Percentiles rank a stretch among this genome's conserved stretches.
These are phyloP conservation scores for Rhyacophila evoluta DNA, from an alignment of 2,888 invertebrate species.

Conservation along the genomic window DNA sequence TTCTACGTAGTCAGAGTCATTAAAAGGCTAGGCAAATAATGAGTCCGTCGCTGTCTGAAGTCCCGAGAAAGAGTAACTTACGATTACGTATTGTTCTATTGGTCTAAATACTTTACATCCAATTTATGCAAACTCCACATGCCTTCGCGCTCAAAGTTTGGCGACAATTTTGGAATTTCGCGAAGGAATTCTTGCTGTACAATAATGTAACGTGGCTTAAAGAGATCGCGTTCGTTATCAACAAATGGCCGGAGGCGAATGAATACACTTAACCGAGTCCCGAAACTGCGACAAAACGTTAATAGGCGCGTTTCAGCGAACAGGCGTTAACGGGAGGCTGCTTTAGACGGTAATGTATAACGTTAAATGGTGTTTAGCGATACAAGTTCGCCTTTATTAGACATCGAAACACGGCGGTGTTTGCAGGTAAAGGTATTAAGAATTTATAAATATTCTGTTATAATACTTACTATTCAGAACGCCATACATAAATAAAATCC, in stretches of 20 bases:
- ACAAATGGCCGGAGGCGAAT: conserved; percentile 26
- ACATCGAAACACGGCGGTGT: background rate
- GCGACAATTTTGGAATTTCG: conserved; percentile 2
- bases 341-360: background rate
- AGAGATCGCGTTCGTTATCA: conserved; percentile 24
- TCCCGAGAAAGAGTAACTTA: background rate
- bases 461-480: background rate
- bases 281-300: conserved; percentile 32
- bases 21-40: background rate
- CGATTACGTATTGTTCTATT: background rate
- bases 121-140: background rate
- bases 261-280: conserved; percentile 33
- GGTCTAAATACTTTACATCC: background rate
- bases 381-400: background rate
- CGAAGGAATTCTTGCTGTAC: background rate
- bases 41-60: background rate
- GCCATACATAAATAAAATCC: background rate
- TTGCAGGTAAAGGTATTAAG: background rate
- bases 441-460: background rate
- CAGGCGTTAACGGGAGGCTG: background rate
- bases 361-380: conserved; percentile 18
- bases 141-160: background rate
- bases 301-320: conserved; percentile 23
- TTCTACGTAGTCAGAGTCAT: too few relatives aligned
- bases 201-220: conserved; percentile 21